These are phyloP conservation scores for Prionchulus punctatus DNA, from an alignment of 2,888 invertebrate species.

Conservation along the genomic window DNA sequence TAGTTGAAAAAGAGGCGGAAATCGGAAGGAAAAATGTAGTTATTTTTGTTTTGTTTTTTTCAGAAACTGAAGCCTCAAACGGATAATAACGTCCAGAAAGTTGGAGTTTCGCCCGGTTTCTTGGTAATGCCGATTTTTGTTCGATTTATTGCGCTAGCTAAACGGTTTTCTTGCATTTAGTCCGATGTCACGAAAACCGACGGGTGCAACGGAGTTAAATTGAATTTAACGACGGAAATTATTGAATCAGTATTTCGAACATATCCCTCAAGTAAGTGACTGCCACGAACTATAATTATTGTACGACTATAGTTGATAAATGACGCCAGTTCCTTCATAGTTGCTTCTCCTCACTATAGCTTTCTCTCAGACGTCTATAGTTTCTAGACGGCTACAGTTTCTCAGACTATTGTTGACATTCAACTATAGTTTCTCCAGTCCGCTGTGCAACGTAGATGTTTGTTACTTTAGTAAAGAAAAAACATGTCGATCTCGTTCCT, in stretches of 20 bases:
- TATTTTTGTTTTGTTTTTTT: background rate
- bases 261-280: slow-evolving; percentile 63
- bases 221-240: slow-evolving; percentile 87
- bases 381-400: no score
- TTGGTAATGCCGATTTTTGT: slow-evolving; percentile 24
- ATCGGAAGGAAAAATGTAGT: no score
- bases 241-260: slow-evolving; percentile 97
- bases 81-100: slow-evolving; percentile 41
- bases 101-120: slow-evolving; percentile 56
- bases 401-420: no score
- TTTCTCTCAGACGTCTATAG: no score
- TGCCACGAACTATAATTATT: no score
- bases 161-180: slow-evolving; percentile 11
- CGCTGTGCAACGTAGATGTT: no score
- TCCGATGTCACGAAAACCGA: slow-evolving; percentile 22
- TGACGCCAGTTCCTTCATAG: no score
- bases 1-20: no score
- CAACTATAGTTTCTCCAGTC: no score
- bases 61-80: slow-evolving; percentile 6
- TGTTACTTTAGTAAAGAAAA: slow-evolving; percentile 70
- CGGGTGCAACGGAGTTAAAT: slow-evolving; percentile 36
- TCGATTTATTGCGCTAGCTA: background rate
- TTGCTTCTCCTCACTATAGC: no score
- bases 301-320: no score
- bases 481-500: slow-evolving; percentile 89